Evolutionary conservation across 2,888 invertebrate species (phyloP), one percentile per base, ranked within the genome.

Genomic region (Eupithecia dodoneata): DNA sequence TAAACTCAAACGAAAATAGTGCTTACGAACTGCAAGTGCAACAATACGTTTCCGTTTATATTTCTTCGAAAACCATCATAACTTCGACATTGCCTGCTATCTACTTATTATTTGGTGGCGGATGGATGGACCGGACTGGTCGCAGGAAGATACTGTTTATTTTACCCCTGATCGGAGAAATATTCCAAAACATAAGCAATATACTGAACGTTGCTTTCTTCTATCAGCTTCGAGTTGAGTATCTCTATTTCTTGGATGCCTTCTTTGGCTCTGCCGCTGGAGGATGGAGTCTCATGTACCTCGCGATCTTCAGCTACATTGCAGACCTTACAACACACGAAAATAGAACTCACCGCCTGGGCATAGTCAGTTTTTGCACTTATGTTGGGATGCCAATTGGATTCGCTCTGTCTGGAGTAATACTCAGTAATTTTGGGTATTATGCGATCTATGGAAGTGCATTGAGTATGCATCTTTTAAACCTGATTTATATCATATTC

Each of bases 11-110:
- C 71, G 86, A 87, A 78, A 87, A 83, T 15, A 80, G 77, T 75
- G 88, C 89, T 6, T 93, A 95, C 82, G 96, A 96, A 84, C 91
- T 91, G 81, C 90, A 94, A 67, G 96, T 97, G 0, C 97, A 97
- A 86, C 95, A 95, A 81, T 90, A 97, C 81, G 96, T 97, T 1
- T 97, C 97, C 0, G 95, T 96, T 3, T 97, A 97, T 96, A 96
- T 96, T 73, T 96, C 97, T 30, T 97, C 97, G 97, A 97, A 97
- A 88, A 97, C 97, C 3, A 96, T 97, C 72, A 92, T 98, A 41
- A 97, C 97, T 85, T 97, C 97, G 81, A 95, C 96, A 13, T 91
- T 97, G 10, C 97, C 97, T 41, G 97, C 97, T 13, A 89, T 97
- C 30, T 87, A 97, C 65, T 97, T 97, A 55, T 92, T 97, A 72